Percentiles rank a stretch among this genome's conserved stretches.
These are phyloP conservation scores for Fregata magnificens DNA, from an alignment of 2,113 vertebrate species.

Conservation along the genomic window DNA sequence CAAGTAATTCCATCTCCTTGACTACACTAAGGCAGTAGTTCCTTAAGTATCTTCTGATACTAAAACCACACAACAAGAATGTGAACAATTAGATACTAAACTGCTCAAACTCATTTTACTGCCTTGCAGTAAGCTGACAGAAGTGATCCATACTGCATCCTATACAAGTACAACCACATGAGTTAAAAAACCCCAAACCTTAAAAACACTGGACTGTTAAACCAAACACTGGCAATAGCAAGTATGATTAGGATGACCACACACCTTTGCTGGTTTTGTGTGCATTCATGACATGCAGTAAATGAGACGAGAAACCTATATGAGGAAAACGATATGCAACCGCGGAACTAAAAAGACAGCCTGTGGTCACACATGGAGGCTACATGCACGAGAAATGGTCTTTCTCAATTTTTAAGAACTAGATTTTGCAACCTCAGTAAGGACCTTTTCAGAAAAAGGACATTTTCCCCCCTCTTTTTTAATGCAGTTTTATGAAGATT, in stretches of 20 bases:
- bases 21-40: background rate
- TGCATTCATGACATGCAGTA: background rate
- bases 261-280: background rate
- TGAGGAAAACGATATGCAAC: background rate
- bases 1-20: background rate
- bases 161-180: background rate
- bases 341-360: background rate
- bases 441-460: background rate
- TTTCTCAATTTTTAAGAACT: background rate
- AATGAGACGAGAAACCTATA: background rate
- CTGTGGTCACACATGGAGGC: background rate
- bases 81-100: background rate
- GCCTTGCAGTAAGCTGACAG: background rate
- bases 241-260: background rate
- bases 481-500: background rate
- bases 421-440: background rate
- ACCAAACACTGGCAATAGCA: background rate
- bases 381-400: accelerated
- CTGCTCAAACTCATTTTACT: background rate
- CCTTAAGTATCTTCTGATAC: background rate
- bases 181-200: background rate
- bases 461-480: background rate
- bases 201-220: background rate
- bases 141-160: background rate
- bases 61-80: background rate